Conservation (phyloP, 2,113 vertebrate species). For the Gobiocypris rarus region DNA sequence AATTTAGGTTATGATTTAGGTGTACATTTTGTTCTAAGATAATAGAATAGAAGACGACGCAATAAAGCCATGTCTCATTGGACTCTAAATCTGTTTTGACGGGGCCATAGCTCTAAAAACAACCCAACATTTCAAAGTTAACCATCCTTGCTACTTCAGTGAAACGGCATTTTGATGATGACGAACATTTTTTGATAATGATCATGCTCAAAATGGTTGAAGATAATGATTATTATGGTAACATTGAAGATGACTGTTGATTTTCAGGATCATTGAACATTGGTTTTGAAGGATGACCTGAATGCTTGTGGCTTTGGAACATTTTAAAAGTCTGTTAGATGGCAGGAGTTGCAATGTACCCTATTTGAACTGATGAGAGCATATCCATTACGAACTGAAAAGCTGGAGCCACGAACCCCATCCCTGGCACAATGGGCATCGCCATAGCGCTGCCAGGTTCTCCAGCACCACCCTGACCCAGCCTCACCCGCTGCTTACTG, state of each 20-base stretch:
- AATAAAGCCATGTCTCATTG: not conserved
- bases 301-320: not conserved
- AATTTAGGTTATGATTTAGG: not conserved
- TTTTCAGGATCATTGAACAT: not conserved
- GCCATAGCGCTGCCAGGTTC: conserved; percentile 7
- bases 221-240: not conserved
- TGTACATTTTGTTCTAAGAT: not conserved
- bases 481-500: conserved; percentile 47
- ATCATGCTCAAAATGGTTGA: not conserved
- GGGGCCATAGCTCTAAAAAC: not conserved
- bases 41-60: not conserved
- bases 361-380: conserved; percentile 16
- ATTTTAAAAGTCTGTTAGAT: not conserved
- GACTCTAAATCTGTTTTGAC: not conserved
- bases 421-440: conserved; percentile 17
- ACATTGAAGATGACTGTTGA: not conserved
- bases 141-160: not conserved
- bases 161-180: not conserved
- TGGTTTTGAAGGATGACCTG: not conserved
- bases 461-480: conserved; percentile 28
- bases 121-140: not conserved
- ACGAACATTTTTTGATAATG: not conserved
- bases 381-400: not conserved
- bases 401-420: not conserved
- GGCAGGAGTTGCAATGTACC: not conserved